Conservation (phyloP, 2,888 invertebrate genomes). For the Netelia melanura region DNA sequence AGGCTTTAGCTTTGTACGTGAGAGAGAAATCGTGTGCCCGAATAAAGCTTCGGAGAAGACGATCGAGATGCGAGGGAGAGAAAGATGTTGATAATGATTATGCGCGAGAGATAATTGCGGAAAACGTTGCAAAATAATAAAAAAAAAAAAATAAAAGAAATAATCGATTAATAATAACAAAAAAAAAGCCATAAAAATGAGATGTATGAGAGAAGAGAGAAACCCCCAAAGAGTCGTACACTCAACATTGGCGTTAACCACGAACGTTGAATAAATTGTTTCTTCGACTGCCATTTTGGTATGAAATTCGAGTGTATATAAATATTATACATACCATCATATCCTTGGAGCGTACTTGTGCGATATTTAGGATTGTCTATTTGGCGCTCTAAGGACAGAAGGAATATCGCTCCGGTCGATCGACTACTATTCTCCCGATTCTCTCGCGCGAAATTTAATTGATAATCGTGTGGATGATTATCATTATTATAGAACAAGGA, state of each 20-base stretch:
- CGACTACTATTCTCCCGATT: not conserved
- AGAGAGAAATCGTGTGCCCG: conserved; percentile 63
- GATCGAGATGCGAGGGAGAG: conserved; percentile 47
- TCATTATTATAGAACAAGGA: conserved; percentile 12
- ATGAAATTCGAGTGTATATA: conserved; percentile 68
- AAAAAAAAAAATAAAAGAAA: conserved; percentile 42
- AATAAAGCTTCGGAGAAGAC: conserved; percentile 39
- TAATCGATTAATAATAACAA: conserved; percentile 49
- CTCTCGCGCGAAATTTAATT: not conserved
- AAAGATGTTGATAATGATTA: conserved; percentile 32
- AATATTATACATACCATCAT: conserved; percentile 66
- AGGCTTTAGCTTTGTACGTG: conserved; percentile 81
- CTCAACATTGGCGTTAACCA: conserved; percentile 39
- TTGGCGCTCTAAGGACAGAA: conserved; percentile 1
- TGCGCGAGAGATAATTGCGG: conserved; percentile 43
- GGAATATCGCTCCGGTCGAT: conserved; percentile 23
- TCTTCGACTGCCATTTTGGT: conserved; percentile 78
- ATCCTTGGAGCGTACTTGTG: conserved; percentile 75
- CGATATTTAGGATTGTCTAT: conserved; percentile 76
- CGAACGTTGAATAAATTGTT: conserved; percentile 67
- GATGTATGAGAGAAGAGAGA: conserved; percentile 21
- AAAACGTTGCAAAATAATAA: conserved; percentile 6
- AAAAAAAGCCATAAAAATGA: conserved; percentile 36
- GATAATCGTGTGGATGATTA: conserved; percentile 13
- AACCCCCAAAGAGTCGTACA: conserved; percentile 19